phyloP scores from a whole-genome alignment of 2,888 invertebrate species.

The Temnothorax unifasciatus region DNA sequence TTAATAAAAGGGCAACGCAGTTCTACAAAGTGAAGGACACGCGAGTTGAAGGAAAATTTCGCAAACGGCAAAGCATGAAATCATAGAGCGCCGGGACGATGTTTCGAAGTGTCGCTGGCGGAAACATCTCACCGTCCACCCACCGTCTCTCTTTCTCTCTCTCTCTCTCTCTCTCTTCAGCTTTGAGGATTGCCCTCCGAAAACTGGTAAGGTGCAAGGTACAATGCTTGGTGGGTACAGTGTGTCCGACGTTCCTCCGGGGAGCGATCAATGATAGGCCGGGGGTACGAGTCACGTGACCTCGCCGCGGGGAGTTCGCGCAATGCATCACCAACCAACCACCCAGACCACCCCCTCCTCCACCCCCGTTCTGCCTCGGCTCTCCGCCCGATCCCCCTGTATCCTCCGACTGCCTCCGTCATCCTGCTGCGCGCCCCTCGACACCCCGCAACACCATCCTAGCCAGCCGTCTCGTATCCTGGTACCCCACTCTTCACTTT shows the following conservation, averaged over 20 bases:
- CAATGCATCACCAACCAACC: conserved; percentile 85
- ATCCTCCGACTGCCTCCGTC: conserved; percentile 66
- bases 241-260: conserved; percentile 84
- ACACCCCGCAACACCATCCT: conserved; percentile 82
- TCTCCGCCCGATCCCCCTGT: conserved; percentile 56
- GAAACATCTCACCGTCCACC: conserved; percentile 23
- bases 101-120: conserved; percentile 4
- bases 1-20: conserved; percentile 16
- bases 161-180: conserved; percentile 25
- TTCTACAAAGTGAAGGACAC: background rate
- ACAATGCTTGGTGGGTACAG: conserved; percentile 78
- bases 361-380: conserved; percentile 55
- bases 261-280: conserved; percentile 86
- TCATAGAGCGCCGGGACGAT: background rate
- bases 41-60: conserved; percentile 1
- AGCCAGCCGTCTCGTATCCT: conserved; percentile 78
- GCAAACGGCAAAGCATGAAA: conserved; percentile 3
- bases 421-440: conserved; percentile 65
- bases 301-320: conserved; percentile 85
- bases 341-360: conserved; percentile 77
- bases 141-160: background rate
- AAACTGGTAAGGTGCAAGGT: conserved; percentile 77
- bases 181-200: conserved; percentile 66
- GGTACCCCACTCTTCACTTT: conserved; percentile 75
- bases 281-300: conserved; percentile 85